Percentiles rank a stretch among this genome's conserved stretches.
Conservation (phyloP, 1,140 invertebrate species). For the Wasmannia auropunctata region DNA sequence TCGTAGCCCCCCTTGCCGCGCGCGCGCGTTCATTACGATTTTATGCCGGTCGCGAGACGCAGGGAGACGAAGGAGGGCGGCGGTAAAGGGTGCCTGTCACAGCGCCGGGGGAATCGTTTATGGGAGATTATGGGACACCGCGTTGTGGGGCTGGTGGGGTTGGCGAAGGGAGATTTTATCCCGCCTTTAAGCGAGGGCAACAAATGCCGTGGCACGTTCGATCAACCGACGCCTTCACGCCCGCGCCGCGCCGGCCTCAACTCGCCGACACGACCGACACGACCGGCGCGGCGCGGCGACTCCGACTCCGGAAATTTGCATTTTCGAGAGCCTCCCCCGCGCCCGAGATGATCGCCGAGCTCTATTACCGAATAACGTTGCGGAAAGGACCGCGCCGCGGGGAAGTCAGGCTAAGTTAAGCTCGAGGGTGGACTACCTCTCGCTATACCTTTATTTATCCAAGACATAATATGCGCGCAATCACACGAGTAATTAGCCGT, state of each 20-base stretch:
- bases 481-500: not conserved
- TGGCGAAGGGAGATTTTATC: slow-evolving; percentile 79
- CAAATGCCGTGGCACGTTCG: slow-evolving; percentile 82
- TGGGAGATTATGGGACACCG: slow-evolving; percentile 73
- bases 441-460: slow-evolving; percentile 14
- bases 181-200: slow-evolving; percentile 75
- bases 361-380: slow-evolving; percentile 24
- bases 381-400: not conserved
- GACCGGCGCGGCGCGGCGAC: slow-evolving; percentile 46
- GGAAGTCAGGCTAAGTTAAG: too few species aligned
- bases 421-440: not conserved
- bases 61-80: slow-evolving; percentile 19
- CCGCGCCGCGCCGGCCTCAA: slow-evolving; percentile 43
- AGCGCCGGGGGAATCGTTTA: slow-evolving; percentile 71
- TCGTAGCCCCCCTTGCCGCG: not conserved
- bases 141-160: slow-evolving; percentile 56
- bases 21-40: slow-evolving; percentile 44
- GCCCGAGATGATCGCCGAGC: slow-evolving; percentile 29
- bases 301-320: slow-evolving; percentile 74
- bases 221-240: slow-evolving; percentile 79
- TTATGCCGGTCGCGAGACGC: slow-evolving; percentile 35
- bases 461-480: not conserved
- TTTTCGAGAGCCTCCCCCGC: slow-evolving; percentile 77
- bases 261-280: slow-evolving; percentile 60
- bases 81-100: slow-evolving; percentile 62